phyloP scores from a whole-genome alignment of 2,888 invertebrate species.

The Sturmia bella region DNA sequence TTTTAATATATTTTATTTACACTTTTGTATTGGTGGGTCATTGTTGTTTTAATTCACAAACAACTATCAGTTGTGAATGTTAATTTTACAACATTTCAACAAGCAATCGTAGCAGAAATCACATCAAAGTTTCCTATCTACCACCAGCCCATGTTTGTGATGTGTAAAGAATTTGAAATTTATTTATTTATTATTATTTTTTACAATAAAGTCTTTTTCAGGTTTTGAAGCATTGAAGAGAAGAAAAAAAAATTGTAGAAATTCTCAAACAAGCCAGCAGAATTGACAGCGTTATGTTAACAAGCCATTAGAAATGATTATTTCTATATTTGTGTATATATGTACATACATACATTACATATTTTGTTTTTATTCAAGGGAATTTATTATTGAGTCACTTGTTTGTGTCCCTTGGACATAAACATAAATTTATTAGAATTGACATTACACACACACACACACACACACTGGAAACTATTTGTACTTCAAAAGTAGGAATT shows the following conservation, averaged over 20 bases:
- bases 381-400: too few relatives aligned
- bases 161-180: slow-evolving; percentile 56
- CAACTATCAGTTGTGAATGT: slow-evolving; percentile 55
- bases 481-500: too few relatives aligned
- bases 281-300: slow-evolving; percentile 57
- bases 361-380: too few relatives aligned
- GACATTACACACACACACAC: too few relatives aligned
- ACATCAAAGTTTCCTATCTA: slow-evolving; percentile 23
- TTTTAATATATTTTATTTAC: slow-evolving; percentile 46
- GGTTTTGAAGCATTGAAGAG: slow-evolving; percentile 32
- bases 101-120: slow-evolving; percentile 33
- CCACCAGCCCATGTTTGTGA: slow-evolving; percentile 56
- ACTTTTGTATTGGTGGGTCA: slow-evolving; percentile 1
- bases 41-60: not conserved
- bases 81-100: slow-evolving; percentile 18
- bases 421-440: too few relatives aligned
- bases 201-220: slow-evolving; percentile 7
- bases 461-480: too few relatives aligned
- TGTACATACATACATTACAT: too few relatives aligned
- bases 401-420: too few relatives aligned
- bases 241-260: slow-evolving; percentile 20
- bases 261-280: not conserved
- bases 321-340: slow-evolving; percentile 32
- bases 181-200: not conserved
- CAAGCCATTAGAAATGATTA: slow-evolving; percentile 59